A percentile compares a stretch with the other conserved stretches of the same genome.
These are phyloP conservation scores for Phrynocephalus forsythii DNA, from an alignment of 2,797 vertebrate genomes.

Conservation along the genomic window DNA sequence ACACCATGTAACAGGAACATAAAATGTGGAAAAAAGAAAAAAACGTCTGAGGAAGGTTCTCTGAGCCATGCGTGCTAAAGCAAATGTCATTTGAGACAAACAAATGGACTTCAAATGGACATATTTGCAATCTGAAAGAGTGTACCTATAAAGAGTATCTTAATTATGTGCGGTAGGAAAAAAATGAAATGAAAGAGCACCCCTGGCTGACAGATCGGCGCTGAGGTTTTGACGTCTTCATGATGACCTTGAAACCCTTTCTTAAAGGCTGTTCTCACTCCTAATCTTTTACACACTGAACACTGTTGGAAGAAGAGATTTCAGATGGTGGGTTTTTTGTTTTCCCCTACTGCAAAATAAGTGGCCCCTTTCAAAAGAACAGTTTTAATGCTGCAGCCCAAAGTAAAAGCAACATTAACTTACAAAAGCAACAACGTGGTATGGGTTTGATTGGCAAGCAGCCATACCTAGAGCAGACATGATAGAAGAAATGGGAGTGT, in stretches of 20 bases:
- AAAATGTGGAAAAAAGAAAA: background rate
- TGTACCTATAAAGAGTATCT: background rate
- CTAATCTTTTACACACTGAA: background rate
- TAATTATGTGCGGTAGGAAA: background rate
- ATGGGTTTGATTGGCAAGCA: background rate
- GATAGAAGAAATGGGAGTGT: no score
- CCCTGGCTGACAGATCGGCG: background rate
- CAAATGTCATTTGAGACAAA: slow-evolving; percentile 14
- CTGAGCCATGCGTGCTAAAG: slow-evolving; percentile 37
- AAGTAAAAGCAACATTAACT: background rate
- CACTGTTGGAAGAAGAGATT: background rate
- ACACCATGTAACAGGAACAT: background rate
- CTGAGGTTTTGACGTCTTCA: background rate
- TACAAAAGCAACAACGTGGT: background rate
- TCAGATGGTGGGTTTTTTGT: background rate
- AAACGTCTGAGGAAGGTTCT: background rate
- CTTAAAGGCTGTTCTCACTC: background rate
- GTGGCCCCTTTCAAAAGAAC: background rate
- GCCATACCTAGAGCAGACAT: no score
- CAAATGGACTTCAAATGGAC: background rate
- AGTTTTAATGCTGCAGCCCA: background rate
- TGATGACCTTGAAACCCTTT: background rate
- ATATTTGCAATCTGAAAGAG: background rate
- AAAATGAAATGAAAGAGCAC: background rate
- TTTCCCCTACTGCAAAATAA: background rate